phyloP scores from a whole-genome alignment of 2,888 invertebrate species.

The Marronus borbonicus region DNA sequence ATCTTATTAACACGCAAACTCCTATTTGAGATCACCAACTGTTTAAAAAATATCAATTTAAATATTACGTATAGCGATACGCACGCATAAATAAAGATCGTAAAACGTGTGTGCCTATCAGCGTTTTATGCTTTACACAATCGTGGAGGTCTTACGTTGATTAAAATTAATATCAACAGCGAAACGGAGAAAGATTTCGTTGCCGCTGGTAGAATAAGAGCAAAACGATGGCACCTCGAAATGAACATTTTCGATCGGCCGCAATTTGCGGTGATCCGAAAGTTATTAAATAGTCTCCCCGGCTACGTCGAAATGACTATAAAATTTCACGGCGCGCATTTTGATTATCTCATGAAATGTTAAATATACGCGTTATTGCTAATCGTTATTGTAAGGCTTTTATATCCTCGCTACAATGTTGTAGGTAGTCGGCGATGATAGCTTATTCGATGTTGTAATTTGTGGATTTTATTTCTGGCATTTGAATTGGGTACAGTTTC shows the following conservation, averaged over 20 bases:
- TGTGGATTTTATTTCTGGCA: no score
- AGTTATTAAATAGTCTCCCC: constrained; percentile 56
- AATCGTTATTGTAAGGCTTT: constrained; percentile 18
- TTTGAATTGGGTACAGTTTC: no score
- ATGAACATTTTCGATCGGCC: constrained; percentile 54
- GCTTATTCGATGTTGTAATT: no score
- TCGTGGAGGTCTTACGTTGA: constrained; percentile 46
- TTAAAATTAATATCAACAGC: constrained; percentile 32
- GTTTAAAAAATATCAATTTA: constrained; percentile 44
- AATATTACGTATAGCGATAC: constrained; percentile 46
- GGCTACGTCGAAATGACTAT: constrained; percentile 54
- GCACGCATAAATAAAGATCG: constrained; percentile 45
- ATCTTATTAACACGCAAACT: constrained; percentile 50
- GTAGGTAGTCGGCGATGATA: no score
- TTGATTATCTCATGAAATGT: constrained; percentile 48
- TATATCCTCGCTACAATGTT: not conserved
- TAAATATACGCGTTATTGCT: constrained; percentile 28
- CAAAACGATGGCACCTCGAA: constrained; percentile 42
- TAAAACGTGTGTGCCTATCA: constrained; percentile 31
- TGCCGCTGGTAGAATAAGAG: constrained; percentile 45
- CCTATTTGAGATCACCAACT: constrained; percentile 45
- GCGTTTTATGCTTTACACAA: constrained; percentile 28
- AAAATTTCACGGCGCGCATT: constrained; percentile 52
- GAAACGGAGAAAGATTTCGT: constrained; percentile 6
- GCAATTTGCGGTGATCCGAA: constrained; percentile 56